Evolutionary conservation across 1,140 invertebrate genomes (phyloP).

Genomic region (Procambarus virginalis): DNA sequence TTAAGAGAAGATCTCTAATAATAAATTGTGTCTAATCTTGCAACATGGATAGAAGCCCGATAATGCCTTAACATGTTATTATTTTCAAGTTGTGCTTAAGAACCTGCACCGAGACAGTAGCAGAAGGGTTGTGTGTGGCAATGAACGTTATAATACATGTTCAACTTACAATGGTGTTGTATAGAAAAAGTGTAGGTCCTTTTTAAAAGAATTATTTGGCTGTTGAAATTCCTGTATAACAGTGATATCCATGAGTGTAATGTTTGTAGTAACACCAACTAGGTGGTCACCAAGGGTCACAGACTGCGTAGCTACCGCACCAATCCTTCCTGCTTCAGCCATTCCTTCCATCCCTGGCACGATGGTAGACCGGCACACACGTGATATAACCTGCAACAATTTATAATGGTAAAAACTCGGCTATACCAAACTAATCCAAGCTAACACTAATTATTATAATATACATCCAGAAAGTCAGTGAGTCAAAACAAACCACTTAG

Average conservation of each 20-base stretch:
- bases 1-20: too few species aligned
- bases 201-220: conserved; percentile 52
- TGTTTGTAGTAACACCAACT: conserved; percentile 74
- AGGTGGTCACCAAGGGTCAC: conserved; percentile 77
- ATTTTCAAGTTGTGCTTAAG: too few species aligned
- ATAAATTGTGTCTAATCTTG: too few species aligned
- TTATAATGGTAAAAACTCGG: too few species aligned
- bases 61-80: too few species aligned
- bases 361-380: conserved; percentile 77
- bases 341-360: conserved; percentile 73
- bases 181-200: conserved; percentile 75
- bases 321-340: conserved; percentile 39
- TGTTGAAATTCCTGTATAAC: conserved; percentile 73
- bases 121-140: too few species aligned
- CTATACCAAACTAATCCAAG: too few species aligned
- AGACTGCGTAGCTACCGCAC: conserved; percentile 76
- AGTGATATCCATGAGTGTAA: conserved; percentile 72
- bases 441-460: too few species aligned
- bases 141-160: background rate
- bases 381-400: conserved; percentile 71
- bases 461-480: too few species aligned
- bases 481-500: too few species aligned
- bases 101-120: too few species aligned
- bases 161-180: conserved; percentile 74
- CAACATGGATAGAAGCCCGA: too few species aligned